These are phyloP conservation scores for Phorcus lineatus DNA, from an alignment of 2,888 invertebrate species.

Conservation along the genomic window DNA sequence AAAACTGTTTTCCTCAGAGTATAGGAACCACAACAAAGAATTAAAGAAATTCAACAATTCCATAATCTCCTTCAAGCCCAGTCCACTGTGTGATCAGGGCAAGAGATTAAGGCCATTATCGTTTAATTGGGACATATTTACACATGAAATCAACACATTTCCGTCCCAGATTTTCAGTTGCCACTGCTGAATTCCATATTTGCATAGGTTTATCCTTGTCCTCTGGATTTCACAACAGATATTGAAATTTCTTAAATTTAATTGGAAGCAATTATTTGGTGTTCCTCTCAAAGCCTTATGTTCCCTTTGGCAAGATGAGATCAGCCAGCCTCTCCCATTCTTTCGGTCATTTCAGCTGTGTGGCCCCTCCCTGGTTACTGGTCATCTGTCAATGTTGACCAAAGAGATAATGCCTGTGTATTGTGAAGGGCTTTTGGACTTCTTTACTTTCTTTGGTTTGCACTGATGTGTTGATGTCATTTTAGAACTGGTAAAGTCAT, in stretches of 20 bases:
- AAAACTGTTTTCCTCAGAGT: no score
- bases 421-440: background rate
- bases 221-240: no score
- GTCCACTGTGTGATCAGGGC: background rate
- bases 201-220: no score
- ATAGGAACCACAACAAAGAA: no score
- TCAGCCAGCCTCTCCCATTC: background rate
- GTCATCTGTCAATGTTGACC: background rate
- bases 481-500: no score
- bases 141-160: slow-evolving; percentile 7
- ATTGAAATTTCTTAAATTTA: background rate
- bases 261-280: background rate
- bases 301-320: background rate
- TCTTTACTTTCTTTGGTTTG: background rate
- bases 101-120: background rate
- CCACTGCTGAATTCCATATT: background rate
- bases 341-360: no score
- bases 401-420: background rate
- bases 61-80: background rate
- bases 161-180: background rate
- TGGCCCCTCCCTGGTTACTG: background rate
- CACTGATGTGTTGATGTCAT: no score
- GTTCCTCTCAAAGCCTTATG: background rate
- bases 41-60: background rate
- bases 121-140: background rate